These are phyloP conservation scores for Diplodus puntazzo DNA, from an alignment of 2,797 vertebrate species.

Conservation along the genomic window DNA sequence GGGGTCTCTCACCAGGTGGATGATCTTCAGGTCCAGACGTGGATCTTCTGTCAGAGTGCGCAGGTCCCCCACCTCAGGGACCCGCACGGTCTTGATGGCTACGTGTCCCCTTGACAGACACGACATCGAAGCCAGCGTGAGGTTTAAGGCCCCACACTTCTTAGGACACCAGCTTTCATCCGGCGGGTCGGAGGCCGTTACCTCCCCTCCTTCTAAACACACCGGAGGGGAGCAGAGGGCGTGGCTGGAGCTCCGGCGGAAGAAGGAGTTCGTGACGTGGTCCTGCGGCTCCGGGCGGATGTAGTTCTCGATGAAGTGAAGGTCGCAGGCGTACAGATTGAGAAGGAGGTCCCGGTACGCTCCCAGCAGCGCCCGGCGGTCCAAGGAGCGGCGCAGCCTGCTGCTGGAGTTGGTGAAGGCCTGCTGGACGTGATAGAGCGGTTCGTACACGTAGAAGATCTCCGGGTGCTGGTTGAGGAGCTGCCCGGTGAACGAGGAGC, in stretches of 20 bases:
- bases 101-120: constrained; percentile 79
- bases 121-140: constrained; percentile 80
- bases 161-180: constrained; percentile 86
- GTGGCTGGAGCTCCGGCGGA: constrained; percentile 84
- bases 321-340: constrained; percentile 87
- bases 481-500: constrained; percentile 89
- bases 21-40: constrained; percentile 86
- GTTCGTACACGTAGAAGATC: constrained; percentile 89
- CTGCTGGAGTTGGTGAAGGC: constrained; percentile 84
- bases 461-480: constrained; percentile 88
- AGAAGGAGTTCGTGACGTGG: constrained; percentile 82
- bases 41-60: constrained; percentile 86
- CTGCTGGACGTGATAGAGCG: constrained; percentile 88
- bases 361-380: constrained; percentile 83
- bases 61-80: constrained; percentile 82
- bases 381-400: constrained; percentile 75
- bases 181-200: constrained; percentile 38
- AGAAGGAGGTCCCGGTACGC: constrained; percentile 87
- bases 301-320: constrained; percentile 86
- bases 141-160: constrained; percentile 84
- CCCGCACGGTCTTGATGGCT: constrained; percentile 86
- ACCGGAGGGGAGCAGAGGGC: constrained; percentile 87
- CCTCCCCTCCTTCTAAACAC: constrained; percentile 68
- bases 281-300: constrained; percentile 84
- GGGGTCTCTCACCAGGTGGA: constrained; percentile 89